Conservation (phyloP, 2,797 vertebrate genomes). For the Danio tinwini region DNA sequence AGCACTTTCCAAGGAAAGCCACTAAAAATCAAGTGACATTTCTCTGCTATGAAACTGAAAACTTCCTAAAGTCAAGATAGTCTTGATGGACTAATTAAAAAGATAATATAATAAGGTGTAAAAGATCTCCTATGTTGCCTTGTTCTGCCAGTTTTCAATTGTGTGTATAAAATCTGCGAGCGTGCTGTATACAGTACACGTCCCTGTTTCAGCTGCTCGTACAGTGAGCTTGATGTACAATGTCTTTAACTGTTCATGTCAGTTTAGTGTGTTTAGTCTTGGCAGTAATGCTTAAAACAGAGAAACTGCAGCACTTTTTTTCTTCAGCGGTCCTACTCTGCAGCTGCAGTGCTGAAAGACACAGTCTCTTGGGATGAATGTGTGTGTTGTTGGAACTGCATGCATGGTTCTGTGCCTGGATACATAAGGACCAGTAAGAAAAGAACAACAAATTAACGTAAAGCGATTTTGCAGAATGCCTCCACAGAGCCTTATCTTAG, state of each 20-base stretch:
- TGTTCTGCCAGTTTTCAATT: not conserved
- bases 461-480: conserved; percentile 2
- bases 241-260: not conserved
- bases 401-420: not conserved
- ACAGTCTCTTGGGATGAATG: not conserved
- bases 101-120: conserved; percentile 14
- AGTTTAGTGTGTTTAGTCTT: not conserved
- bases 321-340: not conserved
- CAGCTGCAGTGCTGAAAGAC: conserved; percentile 16
- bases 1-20: not conserved
- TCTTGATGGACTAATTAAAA: not conserved
- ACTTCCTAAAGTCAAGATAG: not conserved
- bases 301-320: not conserved
- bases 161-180: conserved; percentile 6
- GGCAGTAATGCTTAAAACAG: conserved; percentile 2
- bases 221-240: not conserved
- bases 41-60: not conserved
- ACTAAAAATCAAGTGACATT: not conserved
- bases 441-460: not conserved
- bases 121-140: conserved; percentile 5
- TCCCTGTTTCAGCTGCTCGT: not conserved
- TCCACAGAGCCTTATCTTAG: conserved; percentile 2
- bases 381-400: conserved; percentile 10
- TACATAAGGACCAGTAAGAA: not conserved
- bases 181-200: not conserved